Evolutionary conservation across 2,113 vertebrate species (phyloP).

Genomic region (Vulpes vulpes): DNA sequence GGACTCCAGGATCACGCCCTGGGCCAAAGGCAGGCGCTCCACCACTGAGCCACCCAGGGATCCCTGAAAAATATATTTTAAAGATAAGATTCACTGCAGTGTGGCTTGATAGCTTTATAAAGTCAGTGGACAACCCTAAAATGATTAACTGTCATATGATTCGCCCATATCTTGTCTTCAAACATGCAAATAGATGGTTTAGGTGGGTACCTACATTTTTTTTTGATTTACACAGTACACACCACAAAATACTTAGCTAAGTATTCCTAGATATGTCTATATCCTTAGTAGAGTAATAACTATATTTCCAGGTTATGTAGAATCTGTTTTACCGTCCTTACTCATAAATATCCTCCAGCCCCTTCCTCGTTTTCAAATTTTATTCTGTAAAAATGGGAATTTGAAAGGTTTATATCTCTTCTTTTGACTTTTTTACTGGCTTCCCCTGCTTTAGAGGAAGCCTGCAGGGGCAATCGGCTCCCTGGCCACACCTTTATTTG

Average conservation of each 20-base stretch:
- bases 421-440: constrained; percentile 4
- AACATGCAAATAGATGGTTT: constrained; percentile 10
- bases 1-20: no score
- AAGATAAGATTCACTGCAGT: neutral
- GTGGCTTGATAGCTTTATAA: constrained; percentile 49
- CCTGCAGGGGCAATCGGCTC: neutral
- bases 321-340: neutral
- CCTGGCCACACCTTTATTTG: neutral
- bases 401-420: neutral
- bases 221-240: neutral
- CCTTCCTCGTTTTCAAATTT: neutral
- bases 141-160: neutral
- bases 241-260: neutral
- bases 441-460: neutral
- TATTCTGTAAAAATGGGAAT: neutral
- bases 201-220: neutral
- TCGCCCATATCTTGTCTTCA: neutral
- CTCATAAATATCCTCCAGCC: neutral
- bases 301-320: neutral
- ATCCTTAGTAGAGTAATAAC: neutral
- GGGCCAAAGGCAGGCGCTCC: no score
- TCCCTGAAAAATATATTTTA: constrained; percentile 52
- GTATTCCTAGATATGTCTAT: neutral
- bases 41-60: no score
- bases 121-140: neutral